Evolutionary conservation across 1,140 invertebrate genomes (phyloP).

Genomic region (Brachystomella parvula): DNA sequence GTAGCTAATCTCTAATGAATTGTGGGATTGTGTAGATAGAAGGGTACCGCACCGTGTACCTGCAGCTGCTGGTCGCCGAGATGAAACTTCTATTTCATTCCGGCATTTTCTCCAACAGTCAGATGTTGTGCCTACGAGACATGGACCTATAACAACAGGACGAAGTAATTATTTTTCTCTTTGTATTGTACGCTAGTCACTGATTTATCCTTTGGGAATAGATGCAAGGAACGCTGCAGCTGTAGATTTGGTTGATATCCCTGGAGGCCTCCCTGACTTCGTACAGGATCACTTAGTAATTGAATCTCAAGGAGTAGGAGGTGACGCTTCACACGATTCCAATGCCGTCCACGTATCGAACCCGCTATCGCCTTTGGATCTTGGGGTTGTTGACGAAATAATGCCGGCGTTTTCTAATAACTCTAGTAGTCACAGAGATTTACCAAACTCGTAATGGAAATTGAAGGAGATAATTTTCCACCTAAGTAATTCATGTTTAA

Average conservation of each 20-base stretch:
- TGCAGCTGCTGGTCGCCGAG: conserved; percentile 17
- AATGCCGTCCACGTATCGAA: background rate
- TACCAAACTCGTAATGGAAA: too few relatives aligned
- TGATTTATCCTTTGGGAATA: background rate
- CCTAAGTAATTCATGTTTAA: too few relatives aligned
- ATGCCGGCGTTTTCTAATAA: background rate
- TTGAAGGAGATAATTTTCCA: too few relatives aligned
- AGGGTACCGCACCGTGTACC: too few relatives aligned
- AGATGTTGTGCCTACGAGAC: conserved; percentile 30
- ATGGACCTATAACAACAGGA: background rate
- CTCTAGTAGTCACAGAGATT: background rate
- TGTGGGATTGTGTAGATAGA: too few relatives aligned
- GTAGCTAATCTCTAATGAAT: too few relatives aligned
- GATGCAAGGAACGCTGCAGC: conserved; percentile 13
- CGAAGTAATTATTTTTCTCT: background rate
- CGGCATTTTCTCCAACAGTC: conserved; percentile 35
- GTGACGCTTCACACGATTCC: background rate
- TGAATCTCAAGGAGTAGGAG: conserved; percentile 39
- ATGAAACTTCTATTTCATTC: conserved; percentile 35
- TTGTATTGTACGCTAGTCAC: background rate
- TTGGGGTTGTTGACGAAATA: background rate
- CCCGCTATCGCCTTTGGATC: background rate
- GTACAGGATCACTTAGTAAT: conserved; percentile 54
- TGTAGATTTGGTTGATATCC: conserved; percentile 30
- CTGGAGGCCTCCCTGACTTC: conserved; percentile 49